These are phyloP conservation scores for Anaspis maculata DNA, from an alignment of 2,888 invertebrate species.

Conservation along the genomic window DNA sequence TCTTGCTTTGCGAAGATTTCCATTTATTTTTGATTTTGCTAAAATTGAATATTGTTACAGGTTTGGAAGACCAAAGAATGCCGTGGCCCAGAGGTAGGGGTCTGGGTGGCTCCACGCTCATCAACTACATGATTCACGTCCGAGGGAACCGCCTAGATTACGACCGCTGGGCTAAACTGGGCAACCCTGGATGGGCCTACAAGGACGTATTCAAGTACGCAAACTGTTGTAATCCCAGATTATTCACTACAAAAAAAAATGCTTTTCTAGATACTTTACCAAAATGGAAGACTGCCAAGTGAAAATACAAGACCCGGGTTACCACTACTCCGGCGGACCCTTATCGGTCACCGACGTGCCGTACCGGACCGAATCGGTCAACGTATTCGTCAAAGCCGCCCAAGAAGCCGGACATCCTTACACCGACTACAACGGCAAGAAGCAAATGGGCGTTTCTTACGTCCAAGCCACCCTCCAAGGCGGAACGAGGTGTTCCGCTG, in stretches of 20 bases:
- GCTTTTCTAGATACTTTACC: slow-evolving; percentile 35
- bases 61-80: slow-evolving; percentile 36
- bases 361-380: slow-evolving; percentile 41
- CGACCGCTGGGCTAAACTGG: slow-evolving; percentile 54
- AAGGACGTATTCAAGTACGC: slow-evolving; percentile 36
- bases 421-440: slow-evolving; percentile 60
- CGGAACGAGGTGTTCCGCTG: slow-evolving; percentile 59
- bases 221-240: too few species aligned
- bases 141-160: slow-evolving; percentile 58
- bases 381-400: slow-evolving; percentile 54
- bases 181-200: slow-evolving; percentile 47
- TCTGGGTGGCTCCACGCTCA: slow-evolving; percentile 44
- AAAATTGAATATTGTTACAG: too few species aligned
- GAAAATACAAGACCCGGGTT: slow-evolving; percentile 31
- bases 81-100: slow-evolving; percentile 48
- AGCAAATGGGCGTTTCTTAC: slow-evolving; percentile 52
- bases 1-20: too few species aligned
- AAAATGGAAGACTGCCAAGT: slow-evolving; percentile 33
- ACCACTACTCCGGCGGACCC: slow-evolving; percentile 32
- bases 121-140: slow-evolving; percentile 47
- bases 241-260: too few species aligned
- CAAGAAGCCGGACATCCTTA: slow-evolving; percentile 57
- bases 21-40: too few species aligned
- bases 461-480: slow-evolving; percentile 53
- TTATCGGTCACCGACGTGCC: slow-evolving; percentile 35